These are phyloP conservation scores for Chironomus riparius DNA, from an alignment of 2,888 invertebrate genomes.

Conservation along the genomic window DNA sequence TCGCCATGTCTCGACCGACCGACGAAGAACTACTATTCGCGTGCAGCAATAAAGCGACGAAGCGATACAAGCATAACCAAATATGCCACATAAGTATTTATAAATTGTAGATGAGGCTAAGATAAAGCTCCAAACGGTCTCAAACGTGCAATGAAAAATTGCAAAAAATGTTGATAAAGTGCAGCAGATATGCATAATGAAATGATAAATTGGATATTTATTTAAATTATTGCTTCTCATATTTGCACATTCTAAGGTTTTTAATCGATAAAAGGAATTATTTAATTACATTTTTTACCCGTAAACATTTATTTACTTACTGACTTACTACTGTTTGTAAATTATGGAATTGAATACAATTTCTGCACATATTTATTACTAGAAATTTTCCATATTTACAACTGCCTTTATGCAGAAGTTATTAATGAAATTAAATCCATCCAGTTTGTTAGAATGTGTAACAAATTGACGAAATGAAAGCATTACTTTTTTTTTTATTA, in stretches of 20 bases:
- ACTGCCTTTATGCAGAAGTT: too few relatives aligned
- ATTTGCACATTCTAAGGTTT: conserved; percentile 19
- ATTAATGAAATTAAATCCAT: too few relatives aligned
- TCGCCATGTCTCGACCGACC: not conserved
- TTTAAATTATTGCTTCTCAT: conserved; percentile 27
- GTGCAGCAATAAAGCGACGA: conserved; percentile 12
- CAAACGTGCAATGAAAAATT: conserved; percentile 8
- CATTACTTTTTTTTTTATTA: not conserved
- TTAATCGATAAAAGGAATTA: too few relatives aligned
- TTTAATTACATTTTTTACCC: too few relatives aligned
- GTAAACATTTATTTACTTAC: too few relatives aligned
- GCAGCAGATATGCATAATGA: conserved; percentile 26
- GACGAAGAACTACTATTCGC: conserved; percentile 8
- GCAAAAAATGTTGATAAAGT: not conserved
- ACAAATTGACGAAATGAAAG: conserved; percentile 1
- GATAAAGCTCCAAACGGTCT: conserved; percentile 16
- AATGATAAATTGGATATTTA: conserved; percentile 26
- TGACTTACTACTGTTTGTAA: too few relatives aligned
- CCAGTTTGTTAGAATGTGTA: not conserved
- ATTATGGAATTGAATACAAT: too few relatives aligned
- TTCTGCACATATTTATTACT: too few relatives aligned
- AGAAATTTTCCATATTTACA: too few relatives aligned
- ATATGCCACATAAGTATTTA: conserved; percentile 21
- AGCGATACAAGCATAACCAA: conserved; percentile 4
- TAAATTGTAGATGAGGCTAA: not conserved